These are phyloP conservation scores for Pachyseris speciosa DNA, from an alignment of 64 coral and sea anemone species.

Conservation along the genomic window DNA sequence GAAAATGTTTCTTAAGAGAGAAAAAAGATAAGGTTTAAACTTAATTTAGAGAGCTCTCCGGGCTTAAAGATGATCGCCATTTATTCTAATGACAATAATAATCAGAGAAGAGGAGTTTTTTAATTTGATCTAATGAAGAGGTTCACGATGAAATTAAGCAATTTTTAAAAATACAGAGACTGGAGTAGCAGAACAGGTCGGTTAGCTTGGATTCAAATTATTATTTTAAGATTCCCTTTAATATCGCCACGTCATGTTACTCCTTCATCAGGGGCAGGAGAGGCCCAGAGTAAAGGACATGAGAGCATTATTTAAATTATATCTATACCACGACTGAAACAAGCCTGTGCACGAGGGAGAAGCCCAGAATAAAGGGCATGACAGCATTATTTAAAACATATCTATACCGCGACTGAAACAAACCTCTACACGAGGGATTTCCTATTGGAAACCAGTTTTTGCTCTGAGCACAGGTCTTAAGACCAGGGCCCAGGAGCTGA, in stretches of 20 bases:
- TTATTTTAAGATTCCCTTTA: background rate
- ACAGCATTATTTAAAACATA: background rate
- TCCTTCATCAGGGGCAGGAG: background rate
- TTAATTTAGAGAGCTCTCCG: background rate
- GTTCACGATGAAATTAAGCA: background rate
- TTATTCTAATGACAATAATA: conserved; percentile 1
- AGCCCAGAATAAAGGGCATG: background rate
- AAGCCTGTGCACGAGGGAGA: no score
- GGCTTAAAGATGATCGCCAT: background rate
- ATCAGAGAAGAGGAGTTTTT: background rate
- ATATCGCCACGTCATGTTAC: background rate
- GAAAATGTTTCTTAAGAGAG: background rate
- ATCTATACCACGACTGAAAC: no score
- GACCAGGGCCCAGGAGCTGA: conserved; percentile 18
- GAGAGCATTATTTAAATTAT: no score
- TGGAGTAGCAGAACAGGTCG: background rate
- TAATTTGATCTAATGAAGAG: background rate
- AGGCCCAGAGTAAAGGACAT: no score
- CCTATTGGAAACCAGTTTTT: conserved; percentile 27
- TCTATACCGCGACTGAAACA: background rate
- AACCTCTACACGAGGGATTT: conserved; percentile 62
- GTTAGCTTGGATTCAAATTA: background rate
- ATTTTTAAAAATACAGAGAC: background rate
- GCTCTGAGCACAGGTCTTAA: conserved; percentile 27
- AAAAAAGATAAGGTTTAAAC: background rate